A percentile compares a stretch with the other conserved stretches of the same genome.
Conservation (phyloP, 1,140 invertebrate species). For the Globodera ellingtonae region DNA sequence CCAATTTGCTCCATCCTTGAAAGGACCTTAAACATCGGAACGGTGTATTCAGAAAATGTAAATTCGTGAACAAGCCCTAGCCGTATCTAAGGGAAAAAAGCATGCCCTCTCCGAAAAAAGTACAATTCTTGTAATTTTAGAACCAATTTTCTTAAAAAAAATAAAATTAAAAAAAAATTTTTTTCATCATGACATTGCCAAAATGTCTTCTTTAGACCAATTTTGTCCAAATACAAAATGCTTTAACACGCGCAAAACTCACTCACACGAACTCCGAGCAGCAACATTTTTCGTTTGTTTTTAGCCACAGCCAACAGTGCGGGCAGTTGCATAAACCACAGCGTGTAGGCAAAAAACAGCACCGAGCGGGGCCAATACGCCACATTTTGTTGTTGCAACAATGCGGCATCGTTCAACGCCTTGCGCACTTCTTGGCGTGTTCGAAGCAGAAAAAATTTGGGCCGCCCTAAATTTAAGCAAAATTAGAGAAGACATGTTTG, state of each 20-base stretch:
- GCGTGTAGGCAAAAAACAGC: slow-evolving; percentile 72
- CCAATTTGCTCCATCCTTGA: slow-evolving; percentile 43
- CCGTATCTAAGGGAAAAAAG: too few species aligned
- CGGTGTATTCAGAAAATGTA: too few species aligned
- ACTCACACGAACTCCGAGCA: slow-evolving; percentile 52
- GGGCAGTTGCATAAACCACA: slow-evolving; percentile 96
- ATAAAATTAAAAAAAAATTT: background rate
- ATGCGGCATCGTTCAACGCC: slow-evolving; percentile 70
- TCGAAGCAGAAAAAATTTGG: slow-evolving; percentile 61
- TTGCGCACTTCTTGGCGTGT: slow-evolving; percentile 66
- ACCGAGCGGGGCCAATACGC: slow-evolving; percentile 83
- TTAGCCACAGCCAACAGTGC: slow-evolving; percentile 72
- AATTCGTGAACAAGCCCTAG: too few species aligned
- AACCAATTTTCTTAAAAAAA: background rate
- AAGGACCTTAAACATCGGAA: slow-evolving; percentile 36
- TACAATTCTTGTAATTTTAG: too few species aligned
- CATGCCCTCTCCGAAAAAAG: too few species aligned
- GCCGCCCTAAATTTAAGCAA: slow-evolving; percentile 15
- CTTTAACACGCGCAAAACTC: background rate
- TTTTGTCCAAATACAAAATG: too few species aligned
- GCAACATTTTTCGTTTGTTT: slow-evolving; percentile 74
- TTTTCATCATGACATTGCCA: too few species aligned
- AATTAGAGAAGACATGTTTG: too few species aligned
- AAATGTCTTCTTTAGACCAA: too few species aligned
- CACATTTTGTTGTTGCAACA: slow-evolving; percentile 73